Conservation (phyloP, 2,113 vertebrate species). For the Mus musculus region DNA sequence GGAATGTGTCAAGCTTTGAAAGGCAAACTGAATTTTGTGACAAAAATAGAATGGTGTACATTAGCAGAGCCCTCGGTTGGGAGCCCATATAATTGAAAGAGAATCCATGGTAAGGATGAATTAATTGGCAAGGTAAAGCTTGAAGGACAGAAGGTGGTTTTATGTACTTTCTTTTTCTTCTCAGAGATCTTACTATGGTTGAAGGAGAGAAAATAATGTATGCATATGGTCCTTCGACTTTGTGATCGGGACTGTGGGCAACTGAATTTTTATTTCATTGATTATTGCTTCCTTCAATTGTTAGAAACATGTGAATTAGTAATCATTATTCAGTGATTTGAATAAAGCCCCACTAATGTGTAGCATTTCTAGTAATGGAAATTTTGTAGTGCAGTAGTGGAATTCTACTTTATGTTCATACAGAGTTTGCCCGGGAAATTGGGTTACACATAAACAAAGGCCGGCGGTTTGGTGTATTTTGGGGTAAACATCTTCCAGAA, state of each 20-base stretch:
- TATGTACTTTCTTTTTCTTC: not conserved
- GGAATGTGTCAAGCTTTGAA: slow-evolving; percentile 43
- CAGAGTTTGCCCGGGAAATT: not conserved
- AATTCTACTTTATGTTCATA: not conserved
- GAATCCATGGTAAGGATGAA: slow-evolving; percentile 26
- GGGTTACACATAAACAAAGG: slow-evolving; percentile 3
- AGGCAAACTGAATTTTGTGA: slow-evolving; percentile 37
- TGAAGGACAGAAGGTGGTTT: slow-evolving; percentile 9
- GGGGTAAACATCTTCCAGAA: not conserved
- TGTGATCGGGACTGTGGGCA: not conserved
- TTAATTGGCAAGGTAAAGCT: slow-evolving; percentile 23
- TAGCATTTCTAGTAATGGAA: not conserved
- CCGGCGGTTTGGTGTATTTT: not conserved
- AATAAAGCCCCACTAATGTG: not conserved
- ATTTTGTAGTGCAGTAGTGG: not conserved
- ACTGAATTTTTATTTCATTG: not conserved
- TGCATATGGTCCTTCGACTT: slow-evolving; percentile 29
- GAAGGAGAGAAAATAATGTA: not conserved
- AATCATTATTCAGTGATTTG: slow-evolving; percentile 44
- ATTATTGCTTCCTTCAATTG: slow-evolving; percentile 1
- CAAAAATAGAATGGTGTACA: slow-evolving; percentile 56
- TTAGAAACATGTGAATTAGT: not conserved
- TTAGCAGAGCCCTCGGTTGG: slow-evolving; percentile 39
- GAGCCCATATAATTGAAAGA: slow-evolving; percentile 66
- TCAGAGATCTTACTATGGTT: not conserved